Base-by-base conservation (phyloP, 2,113 vertebrate species). In the Cathartes aura region DNA sequence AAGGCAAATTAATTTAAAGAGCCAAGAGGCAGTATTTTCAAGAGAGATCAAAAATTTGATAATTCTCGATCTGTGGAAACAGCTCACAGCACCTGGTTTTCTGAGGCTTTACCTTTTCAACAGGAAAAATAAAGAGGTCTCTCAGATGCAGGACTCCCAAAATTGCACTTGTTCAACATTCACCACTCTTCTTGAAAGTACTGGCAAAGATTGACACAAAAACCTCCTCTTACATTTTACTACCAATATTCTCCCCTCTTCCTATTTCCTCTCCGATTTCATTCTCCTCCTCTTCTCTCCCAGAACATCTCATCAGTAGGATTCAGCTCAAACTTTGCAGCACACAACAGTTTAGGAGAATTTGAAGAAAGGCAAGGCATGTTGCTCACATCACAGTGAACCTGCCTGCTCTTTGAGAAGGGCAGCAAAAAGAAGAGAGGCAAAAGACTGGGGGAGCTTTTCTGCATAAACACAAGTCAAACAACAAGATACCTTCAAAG, bases 361-460 rank as follows among this genome's bases (percentile, higher is more conserved):
- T 1, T 0, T n/a, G 38, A 27, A 68, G 47, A n/a, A 34, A 83
- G 20, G 22, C 50, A 63, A 45, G 24, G 38, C 11, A 4, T 1
- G 17, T 6, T 43, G 48, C 55, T 60, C 42, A 2, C 42, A 21
- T 27, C 62, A 5, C 81, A 58, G n/a, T 12, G 40, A n/a, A 32
- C 40, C 92, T 56, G 42, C 42, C 55, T 26, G 53, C 56, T 55
- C 36, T 60, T 73, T 29, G n/a, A 70, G 14, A 56, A 82, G 36
- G 42, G 38, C 55, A 58, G 27, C 43, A 58, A 32, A 56, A 48
- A 68, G 45, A 32, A 47, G 29, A 66, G 53, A 34, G 42, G 64
- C 38, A 56, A 32, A 52, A 47, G 48, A 16, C 36, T 14, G 68
- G 32, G 29, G 24, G 7, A 71, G n/a, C 48, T 64, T 63, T 58